phyloP scores from a whole-genome alignment of 2,888 invertebrate species.

The Trichopria drosophilae region DNA sequence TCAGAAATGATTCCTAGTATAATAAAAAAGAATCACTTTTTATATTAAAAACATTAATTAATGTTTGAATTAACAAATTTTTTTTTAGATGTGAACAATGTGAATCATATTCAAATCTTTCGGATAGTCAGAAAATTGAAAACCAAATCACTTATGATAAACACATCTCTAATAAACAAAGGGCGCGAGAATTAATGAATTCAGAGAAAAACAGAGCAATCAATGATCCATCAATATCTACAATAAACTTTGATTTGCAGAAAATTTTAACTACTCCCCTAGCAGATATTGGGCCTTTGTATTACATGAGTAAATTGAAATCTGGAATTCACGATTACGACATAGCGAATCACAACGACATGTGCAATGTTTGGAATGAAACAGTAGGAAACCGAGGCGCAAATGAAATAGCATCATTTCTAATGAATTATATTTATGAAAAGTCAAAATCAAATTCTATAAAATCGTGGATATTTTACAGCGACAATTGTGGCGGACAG shows the following conservation, averaged over 20 bases:
- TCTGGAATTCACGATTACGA: constrained; percentile 23
- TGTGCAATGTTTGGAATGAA: constrained; percentile 21
- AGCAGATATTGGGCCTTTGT: constrained; percentile 20
- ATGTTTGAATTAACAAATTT: too few relatives aligned
- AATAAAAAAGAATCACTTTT: too few relatives aligned
- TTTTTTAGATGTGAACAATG: constrained; percentile 27
- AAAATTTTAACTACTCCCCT: constrained; percentile 21
- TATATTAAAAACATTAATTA: too few relatives aligned
- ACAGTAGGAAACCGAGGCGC: constrained; percentile 20
- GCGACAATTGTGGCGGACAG: constrained; percentile 14
- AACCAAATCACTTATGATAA: constrained; percentile 7
- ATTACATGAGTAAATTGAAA: constrained; percentile 24
- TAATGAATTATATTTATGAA: constrained; percentile 7
- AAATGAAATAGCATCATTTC: constrained; percentile 23
- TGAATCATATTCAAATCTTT: constrained; percentile 7
- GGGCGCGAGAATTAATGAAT: too few relatives aligned
- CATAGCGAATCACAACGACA: constrained; percentile 14
- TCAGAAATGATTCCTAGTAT: too few relatives aligned
- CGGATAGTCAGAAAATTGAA: constrained; percentile 13
- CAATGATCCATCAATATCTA: constrained; percentile 11
- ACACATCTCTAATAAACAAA: constrained; percentile 13
- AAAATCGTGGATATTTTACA: constrained; percentile 24
- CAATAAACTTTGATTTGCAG: constrained; percentile 25
- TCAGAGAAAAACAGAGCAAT: constrained; percentile 16
- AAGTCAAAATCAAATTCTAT: constrained; percentile 6